Percentiles rank a stretch among this genome's conserved stretches.
phyloP scores from a whole-genome alignment of 2,113 vertebrate species.

The Micronisus gabar region DNA sequence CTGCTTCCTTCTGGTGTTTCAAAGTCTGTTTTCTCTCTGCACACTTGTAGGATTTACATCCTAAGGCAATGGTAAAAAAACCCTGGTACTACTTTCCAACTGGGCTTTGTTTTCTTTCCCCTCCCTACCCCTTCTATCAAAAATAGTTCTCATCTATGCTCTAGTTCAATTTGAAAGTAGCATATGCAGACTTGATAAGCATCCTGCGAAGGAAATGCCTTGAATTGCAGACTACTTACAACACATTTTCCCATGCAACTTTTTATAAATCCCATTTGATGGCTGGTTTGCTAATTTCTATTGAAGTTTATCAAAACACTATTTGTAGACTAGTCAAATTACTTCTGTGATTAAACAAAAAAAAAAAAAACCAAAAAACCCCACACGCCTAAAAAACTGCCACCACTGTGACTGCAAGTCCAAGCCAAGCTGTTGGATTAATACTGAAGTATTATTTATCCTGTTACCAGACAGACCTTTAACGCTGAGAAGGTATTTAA shows the following conservation, averaged over 20 bases:
- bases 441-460: not conserved
- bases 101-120: not conserved
- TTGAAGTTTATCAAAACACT: slow-evolving; percentile 40
- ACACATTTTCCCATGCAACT: slow-evolving; percentile 61
- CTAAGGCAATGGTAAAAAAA: slow-evolving; percentile 12
- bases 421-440: not conserved
- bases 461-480: not conserved
- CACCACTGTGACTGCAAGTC: not conserved
- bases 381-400: too few relatives aligned
- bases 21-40: not conserved
- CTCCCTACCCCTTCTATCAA: not conserved
- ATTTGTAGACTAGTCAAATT: slow-evolving; percentile 21
- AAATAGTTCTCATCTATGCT: slow-evolving; percentile 65
- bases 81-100: not conserved
- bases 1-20: slow-evolving; percentile 1
- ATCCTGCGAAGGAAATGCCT: slow-evolving; percentile 72
- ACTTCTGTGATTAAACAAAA: not conserved
- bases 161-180: slow-evolving; percentile 52
- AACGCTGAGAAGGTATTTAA: not conserved
- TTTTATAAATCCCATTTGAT: slow-evolving; percentile 46
- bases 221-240: slow-evolving; percentile 66
- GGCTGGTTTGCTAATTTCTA: slow-evolving; percentile 20
- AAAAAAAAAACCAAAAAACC: not conserved
- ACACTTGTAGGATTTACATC: slow-evolving; percentile 30
- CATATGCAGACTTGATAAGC: slow-evolving; percentile 63